Base-by-base conservation (phyloP, 1,140 invertebrate species). In the Lanistes nyassanus region DNA sequence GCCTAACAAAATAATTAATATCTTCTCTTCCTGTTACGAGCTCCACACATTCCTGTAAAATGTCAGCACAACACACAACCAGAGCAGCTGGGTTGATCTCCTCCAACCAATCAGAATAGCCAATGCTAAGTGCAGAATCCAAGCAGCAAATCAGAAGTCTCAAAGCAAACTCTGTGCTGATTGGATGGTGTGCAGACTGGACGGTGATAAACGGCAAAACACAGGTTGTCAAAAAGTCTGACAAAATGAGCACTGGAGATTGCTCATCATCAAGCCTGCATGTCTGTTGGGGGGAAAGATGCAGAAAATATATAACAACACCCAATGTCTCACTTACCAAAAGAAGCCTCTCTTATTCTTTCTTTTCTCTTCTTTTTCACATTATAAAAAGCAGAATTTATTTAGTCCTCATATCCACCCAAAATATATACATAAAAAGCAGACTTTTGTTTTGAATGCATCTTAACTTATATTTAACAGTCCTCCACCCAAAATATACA, bases 81-180 rank as follows among this genome's bases (percentile, higher is more conserved):
- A 71, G 23, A 31, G 34, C 51, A 2, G 68, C 68, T 3, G 53
- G 53, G 13, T 58, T 7, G 3, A 58, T 55, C 51, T 58, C 53
- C 11, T 58, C 53, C 68, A 71, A 36, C 68, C 68, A 71, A 71
- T 71, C 29, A 7, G n/a, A 56, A 34, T 34, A 26, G n/a, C 68
- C 31, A 9, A 37, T 51, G 34, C 3, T 16, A 26, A 26, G 36
- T n/a, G 68, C 56, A 34, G 68, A 51, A 16, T 58, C 68, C 29
- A 71, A 55, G 53, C 47, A 55, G 56, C 70, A 55, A 72, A 62
- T 60, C 70, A 72, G 37, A 39, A 72, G 70, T 55, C 68, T 71
- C 68, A 71, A 36, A 11, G 68, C 68, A 58, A 71, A 71, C 29
- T 71, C 68, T 11, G 36, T 37, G 51, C 68, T 71, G 70, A 72